Base-by-base conservation (phyloP, 1,140 invertebrate genomes). In the Drosophila pseudoananassae region DNA sequence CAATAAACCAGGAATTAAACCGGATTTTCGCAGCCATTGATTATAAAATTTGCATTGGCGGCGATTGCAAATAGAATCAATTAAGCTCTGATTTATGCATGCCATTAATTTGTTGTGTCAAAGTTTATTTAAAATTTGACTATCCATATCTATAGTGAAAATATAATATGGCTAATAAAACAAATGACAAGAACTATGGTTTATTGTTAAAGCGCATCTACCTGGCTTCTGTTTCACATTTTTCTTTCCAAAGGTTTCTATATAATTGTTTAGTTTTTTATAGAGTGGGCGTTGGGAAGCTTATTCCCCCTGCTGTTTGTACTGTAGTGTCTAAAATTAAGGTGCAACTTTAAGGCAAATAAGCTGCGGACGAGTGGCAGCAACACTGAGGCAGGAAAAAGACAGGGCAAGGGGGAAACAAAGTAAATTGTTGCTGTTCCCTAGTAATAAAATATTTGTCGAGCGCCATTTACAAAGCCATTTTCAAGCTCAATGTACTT, bases 401-500 rank as follows among this genome's bases (percentile, higher is more conserved):
- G 6, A 8, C 14, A 15, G 17, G 29, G 12, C 15, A n/a, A 4
- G 2, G 25, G 29, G 36, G 3, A 47, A 60, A 60, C 69, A 81
- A 82, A 87, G 61, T 76, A 81, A 85, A 87, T 85, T 81, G 77
- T 70, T 85, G 58, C 68, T 85, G 64, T 78, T 77, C 60, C 60
- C 60, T 56, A 59, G 82, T 82, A 87, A 85, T 85, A 85, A 85
- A 85, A 87, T 87, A 85, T 87, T 85, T 87, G 82, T 82, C 74
- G 82, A 83, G 83, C 83, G 71, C 78, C 83, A 88, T 88, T 88
- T 88, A 88, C 83, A 88, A 88, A 88, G 83, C 87, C 84, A 88
- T 88, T 88, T 88, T 87, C 83, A 78, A 88, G 83, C 83, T 88
- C 83, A 88, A 88, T 87, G 82, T 87, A 80, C 78, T 88, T 83